Evolutionary conservation across 2,113 vertebrate species (phyloP).

Genomic region (Epinephelus cyanopodus): DNA sequence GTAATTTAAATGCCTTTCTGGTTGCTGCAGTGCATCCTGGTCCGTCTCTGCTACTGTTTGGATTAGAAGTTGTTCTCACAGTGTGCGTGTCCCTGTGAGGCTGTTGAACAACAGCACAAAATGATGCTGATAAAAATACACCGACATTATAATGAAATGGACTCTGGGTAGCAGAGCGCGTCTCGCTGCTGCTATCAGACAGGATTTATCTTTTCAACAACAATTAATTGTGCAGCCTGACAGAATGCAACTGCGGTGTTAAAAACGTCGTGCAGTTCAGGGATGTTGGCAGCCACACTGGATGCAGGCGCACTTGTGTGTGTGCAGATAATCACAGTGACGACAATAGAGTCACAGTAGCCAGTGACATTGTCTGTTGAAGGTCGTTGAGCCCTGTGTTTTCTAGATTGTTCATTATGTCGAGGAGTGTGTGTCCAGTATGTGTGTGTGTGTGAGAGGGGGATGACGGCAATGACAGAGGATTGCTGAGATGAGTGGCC

Average conservation of each 20-base stretch:
- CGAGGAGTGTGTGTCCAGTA: neutral
- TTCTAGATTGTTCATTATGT: conserved; percentile 54
- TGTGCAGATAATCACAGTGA: conserved; percentile 51
- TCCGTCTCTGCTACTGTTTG: neutral
- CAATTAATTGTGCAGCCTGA: conserved; percentile 20
- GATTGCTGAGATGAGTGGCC: conserved; percentile 66
- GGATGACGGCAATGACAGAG: conserved; percentile 45
- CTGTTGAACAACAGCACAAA: conserved; percentile 5
- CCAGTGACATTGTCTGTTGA: conserved; percentile 56
- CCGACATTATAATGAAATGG: conserved; percentile 30
- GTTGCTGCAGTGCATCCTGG: neutral
- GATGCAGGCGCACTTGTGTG: conserved; percentile 3
- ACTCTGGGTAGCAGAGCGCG: neutral
- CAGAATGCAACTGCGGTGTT: conserved; percentile 5
- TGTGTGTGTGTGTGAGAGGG: neutral
- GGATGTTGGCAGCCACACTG: conserved; percentile 22
- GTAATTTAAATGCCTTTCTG: neutral
- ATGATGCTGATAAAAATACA: conserved; percentile 23
- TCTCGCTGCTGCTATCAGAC: conserved; percentile 10
- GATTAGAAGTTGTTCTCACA: neutral
- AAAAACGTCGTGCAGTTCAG: conserved; percentile 12
- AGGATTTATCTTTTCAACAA: conserved; percentile 45
- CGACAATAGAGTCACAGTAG: conserved; percentile 59
- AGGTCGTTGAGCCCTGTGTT: conserved; percentile 61
- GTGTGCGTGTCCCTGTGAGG: neutral